Conservation (phyloP, 1,140 invertebrate species). For the Choristoneura fumiferana region DNA sequence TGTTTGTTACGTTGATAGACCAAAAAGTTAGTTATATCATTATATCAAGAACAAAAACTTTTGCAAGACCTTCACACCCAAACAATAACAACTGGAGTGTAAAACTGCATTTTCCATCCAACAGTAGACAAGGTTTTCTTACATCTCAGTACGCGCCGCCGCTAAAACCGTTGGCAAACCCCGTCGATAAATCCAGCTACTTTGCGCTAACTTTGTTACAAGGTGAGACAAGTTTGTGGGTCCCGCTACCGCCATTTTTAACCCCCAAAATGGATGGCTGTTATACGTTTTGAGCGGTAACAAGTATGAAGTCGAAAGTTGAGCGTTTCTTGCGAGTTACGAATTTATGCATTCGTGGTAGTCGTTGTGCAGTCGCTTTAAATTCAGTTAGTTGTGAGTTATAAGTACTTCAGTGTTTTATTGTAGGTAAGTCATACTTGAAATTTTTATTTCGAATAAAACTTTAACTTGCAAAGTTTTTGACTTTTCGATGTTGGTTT, state of each 20-base stretch:
- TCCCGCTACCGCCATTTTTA: slow-evolving; percentile 28
- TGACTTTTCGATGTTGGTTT: too few relatives aligned
- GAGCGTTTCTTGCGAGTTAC: not conserved
- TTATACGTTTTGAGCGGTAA: slow-evolving; percentile 15
- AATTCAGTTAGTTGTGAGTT: not conserved
- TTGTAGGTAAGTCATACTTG: too few relatives aligned
- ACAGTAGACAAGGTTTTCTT: too few relatives aligned
- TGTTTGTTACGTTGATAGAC: too few relatives aligned
- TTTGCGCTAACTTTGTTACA: slow-evolving; percentile 34
- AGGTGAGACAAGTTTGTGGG: slow-evolving; percentile 32
- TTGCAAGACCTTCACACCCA: too few relatives aligned
- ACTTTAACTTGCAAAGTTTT: too few relatives aligned
- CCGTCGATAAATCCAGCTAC: slow-evolving; percentile 34
- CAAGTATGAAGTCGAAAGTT: slow-evolving; percentile 15
- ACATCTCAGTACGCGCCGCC: not conserved
- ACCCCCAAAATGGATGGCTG: slow-evolving; percentile 15
- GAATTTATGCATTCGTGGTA: slow-evolving; percentile 5
- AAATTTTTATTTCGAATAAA: too few relatives aligned
- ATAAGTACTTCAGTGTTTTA: too few relatives aligned
- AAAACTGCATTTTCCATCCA: too few relatives aligned
- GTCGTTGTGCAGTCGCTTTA: not conserved
- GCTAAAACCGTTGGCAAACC: slow-evolving; percentile 21
- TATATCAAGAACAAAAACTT: too few relatives aligned
- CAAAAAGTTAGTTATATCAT: too few relatives aligned
- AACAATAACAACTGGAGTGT: too few relatives aligned